Conservation (phyloP, 2,797 vertebrate genomes). For the Mormyrops attenuatus region DNA sequence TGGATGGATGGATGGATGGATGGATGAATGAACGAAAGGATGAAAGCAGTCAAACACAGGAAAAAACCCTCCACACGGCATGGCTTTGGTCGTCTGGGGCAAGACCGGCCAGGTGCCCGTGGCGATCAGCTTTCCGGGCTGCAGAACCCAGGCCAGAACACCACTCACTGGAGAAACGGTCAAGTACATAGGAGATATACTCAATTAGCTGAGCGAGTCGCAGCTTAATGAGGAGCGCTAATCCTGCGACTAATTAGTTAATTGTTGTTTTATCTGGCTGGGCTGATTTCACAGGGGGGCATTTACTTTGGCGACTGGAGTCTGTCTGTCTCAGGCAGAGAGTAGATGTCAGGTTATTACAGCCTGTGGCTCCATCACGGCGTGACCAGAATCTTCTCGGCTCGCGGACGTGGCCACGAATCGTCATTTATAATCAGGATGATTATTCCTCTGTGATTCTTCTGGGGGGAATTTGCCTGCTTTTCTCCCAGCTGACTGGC, state of each 20-base stretch:
- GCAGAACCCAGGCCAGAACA: background rate
- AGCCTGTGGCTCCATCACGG: background rate
- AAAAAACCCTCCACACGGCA: background rate
- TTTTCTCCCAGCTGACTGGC: background rate
- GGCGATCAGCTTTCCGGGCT: background rate
- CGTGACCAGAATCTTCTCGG: background rate
- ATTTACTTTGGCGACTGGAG: constrained; percentile 7
- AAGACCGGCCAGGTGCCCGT: background rate
- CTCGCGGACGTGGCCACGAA: background rate
- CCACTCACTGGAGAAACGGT: background rate
- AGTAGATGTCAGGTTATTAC: constrained; percentile 17
- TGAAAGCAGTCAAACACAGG: background rate
- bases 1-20: background rate
- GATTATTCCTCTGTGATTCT: background rate
- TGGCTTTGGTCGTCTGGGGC: background rate
- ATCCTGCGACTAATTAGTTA: constrained; percentile 19
- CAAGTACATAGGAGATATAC: background rate
- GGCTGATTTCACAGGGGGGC: constrained; percentile 20
- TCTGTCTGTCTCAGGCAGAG: constrained; percentile 5
- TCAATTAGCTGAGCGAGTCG: constrained; percentile 12
- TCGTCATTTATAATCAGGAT: background rate
- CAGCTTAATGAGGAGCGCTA: constrained; percentile 17
- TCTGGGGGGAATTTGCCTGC: background rate
- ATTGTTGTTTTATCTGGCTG: constrained; percentile 21
- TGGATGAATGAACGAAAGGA: background rate